Base-by-base conservation (phyloP, 2,113 vertebrate species). In the Microcebus griseorufus region DNA sequence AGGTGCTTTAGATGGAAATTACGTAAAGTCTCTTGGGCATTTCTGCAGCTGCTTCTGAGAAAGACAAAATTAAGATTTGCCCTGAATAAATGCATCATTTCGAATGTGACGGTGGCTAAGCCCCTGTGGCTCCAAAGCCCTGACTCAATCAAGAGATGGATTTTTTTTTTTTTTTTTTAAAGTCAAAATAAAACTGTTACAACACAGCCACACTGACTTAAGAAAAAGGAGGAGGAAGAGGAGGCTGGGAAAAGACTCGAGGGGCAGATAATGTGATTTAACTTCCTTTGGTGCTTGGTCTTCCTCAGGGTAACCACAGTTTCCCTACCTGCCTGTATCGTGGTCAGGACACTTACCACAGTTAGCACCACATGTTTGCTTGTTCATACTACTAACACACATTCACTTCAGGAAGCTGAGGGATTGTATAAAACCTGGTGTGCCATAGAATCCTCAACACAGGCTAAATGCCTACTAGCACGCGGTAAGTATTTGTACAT, bases 41-140 rank as follows among this genome's bases (percentile, higher is more conserved):
- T 97, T 83, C 60, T n/a, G 29, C 2, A 32, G 22, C 67, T 73
- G 25, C 29, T 85, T 91, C 51, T 62, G 79, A 96, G 60, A 89
- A 95, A 55, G 86, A 93, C 65, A 84, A 92, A 87, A 88, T 73
- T 29, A 14, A 25, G 5, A 69, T 83, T 82, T 96, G 0, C n/a
- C 29, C 48, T 75, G 51, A 97, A 89, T 87, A 93, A 96, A 83
- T 65, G 32, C 60, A 62, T 88, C 32, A n/a, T 75, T 88, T 94
- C 82, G 78, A 65, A 22, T 85, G 13, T 55, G 53, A 82, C 1
- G 12, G 8, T 94, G 75, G 9, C 55, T 94, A 51, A 90, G 75
- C 20, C 45, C 51, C 48, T 85, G 45, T 64, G 17, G 34, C 69
- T 29, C 27, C 1, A 3, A 72, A 62, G 14, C 62, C 37, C 64